Evolutionary conservation across 2,113 vertebrate species (phyloP).

Genomic region (Sylvietta virens): DNA sequence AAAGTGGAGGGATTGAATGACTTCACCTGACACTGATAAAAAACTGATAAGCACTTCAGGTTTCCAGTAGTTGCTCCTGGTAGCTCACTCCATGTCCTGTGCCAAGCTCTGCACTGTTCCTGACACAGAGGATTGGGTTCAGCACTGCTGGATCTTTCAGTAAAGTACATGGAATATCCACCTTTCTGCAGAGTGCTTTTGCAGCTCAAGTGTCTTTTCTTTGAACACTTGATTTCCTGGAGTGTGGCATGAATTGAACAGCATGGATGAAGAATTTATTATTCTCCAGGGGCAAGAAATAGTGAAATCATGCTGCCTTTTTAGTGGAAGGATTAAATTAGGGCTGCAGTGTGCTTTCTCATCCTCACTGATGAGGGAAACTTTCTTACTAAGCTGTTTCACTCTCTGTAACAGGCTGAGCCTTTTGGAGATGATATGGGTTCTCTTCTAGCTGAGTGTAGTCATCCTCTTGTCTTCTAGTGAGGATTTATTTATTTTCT

Average conservation of each 20-base stretch:
- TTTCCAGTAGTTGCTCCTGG: neutral
- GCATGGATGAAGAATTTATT: slow-evolving; percentile 63
- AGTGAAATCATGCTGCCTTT: slow-evolving; percentile 56
- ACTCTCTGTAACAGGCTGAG: neutral
- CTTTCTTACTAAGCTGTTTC: slow-evolving; percentile 12
- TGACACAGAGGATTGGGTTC: slow-evolving; percentile 9
- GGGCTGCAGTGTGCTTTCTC: slow-evolving; percentile 27
- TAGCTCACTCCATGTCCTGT: slow-evolving; percentile 2
- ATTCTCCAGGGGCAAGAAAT: slow-evolving; percentile 50
- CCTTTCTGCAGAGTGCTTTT: slow-evolving; percentile 40
- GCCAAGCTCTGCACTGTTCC: neutral
- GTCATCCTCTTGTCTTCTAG: neutral
- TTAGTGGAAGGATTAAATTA: slow-evolving; percentile 49
- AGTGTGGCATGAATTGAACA: slow-evolving; percentile 58
- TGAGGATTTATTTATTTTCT: neutral
- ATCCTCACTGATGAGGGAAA: slow-evolving; percentile 39
- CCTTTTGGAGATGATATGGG: neutral
- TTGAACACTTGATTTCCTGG: slow-evolving; percentile 58
- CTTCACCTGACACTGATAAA: neutral
- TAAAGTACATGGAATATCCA: slow-evolving; percentile 37
- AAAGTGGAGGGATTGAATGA: neutral
- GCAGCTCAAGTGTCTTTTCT: slow-evolving; percentile 58
- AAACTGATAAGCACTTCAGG: neutral
- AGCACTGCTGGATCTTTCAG: slow-evolving; percentile 32
- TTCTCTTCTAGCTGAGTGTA: neutral